Evolutionary conservation across 2,113 vertebrate species (phyloP).

Genomic region (Natator depressus): DNA sequence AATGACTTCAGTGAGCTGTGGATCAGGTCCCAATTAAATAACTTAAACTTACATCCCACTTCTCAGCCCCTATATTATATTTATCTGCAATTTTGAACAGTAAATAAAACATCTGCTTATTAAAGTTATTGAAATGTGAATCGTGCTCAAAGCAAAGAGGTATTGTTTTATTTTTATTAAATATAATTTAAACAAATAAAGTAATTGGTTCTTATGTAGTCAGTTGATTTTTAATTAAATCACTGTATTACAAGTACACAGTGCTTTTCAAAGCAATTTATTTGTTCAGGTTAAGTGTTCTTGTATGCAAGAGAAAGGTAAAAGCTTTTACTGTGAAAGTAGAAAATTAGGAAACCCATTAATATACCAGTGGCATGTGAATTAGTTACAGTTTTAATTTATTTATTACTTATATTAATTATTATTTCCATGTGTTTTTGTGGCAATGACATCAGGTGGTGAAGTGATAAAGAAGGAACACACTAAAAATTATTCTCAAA

Average conservation of each 20-base stretch:
- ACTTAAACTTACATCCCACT: background rate
- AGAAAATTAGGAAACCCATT: background rate
- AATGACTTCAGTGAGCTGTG: background rate
- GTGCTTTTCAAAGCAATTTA: background rate
- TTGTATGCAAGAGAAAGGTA: background rate
- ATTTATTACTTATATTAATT: background rate
- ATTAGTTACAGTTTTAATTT: background rate
- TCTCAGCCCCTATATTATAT: background rate
- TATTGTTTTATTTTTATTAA: background rate
- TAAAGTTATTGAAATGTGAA: background rate
- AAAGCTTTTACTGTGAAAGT: background rate
- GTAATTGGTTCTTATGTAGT: background rate
- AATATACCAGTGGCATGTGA: background rate
- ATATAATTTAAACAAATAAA: background rate
- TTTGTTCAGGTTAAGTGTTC: background rate
- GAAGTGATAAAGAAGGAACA: background rate
- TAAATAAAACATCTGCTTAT: background rate
- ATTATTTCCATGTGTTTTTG: background rate
- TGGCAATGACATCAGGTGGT: background rate
- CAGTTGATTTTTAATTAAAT: background rate
- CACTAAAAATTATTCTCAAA: background rate
- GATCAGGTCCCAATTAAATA: background rate
- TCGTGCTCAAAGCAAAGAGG: background rate
- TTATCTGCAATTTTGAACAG: background rate
- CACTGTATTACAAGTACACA: background rate